A percentile compares a stretch with the other conserved stretches of the same genome.
Evolutionary conservation across 2,113 vertebrate species (phyloP).

Genomic region (Murina feae): DNA sequence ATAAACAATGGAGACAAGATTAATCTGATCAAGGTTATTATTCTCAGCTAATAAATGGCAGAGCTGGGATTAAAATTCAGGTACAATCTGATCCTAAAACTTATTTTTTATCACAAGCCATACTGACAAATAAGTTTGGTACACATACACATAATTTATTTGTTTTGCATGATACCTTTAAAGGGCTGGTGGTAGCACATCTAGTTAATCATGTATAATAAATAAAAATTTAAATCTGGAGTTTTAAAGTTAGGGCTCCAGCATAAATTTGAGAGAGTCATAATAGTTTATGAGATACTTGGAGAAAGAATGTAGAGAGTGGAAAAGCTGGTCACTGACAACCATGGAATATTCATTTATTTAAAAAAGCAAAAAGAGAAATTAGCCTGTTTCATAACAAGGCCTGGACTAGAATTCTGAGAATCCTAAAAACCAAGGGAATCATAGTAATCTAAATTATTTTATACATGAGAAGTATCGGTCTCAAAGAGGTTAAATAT

Average conservation of each 20-base stretch:
- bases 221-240: not conserved
- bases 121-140: slow-evolving; percentile 12
- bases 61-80: not conserved
- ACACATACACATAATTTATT: not conserved
- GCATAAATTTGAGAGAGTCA: not conserved
- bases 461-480: not conserved
- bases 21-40: not conserved
- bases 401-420: not conserved
- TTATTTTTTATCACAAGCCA: not conserved
- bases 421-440: not conserved
- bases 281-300: not conserved
- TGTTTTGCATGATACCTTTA: not conserved
- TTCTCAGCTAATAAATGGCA: not conserved
- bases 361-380: not conserved
- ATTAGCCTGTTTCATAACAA: not conserved
- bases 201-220: not conserved
- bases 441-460: not conserved
- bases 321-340: slow-evolving; percentile 6
- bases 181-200: not conserved
- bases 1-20: not conserved
- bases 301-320: not conserved
- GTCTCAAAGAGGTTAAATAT: slow-evolving; percentile 2
- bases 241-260: not conserved
- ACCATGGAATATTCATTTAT: not conserved
- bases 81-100: slow-evolving; percentile 12